These are phyloP conservation scores for Pyralis farinalis DNA, from an alignment of 2,888 invertebrate species.

Conservation along the genomic window DNA sequence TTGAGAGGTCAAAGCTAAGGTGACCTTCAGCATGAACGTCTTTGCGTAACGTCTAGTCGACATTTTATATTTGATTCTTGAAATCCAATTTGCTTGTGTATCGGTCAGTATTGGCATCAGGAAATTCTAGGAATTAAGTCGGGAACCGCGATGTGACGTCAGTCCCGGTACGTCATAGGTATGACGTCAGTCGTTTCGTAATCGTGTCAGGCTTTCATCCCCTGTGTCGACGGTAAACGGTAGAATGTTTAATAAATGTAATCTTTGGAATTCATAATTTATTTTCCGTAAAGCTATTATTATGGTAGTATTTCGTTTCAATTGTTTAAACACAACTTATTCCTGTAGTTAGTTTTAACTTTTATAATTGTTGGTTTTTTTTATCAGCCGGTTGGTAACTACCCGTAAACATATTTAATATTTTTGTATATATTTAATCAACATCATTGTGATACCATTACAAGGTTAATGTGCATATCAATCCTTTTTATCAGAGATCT, in stretches of 20 bases:
- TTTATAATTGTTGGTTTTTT: no score
- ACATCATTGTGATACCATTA: not conserved
- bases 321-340: no score
- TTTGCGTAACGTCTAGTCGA: not conserved
- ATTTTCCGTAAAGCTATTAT: no score
- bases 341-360: no score
- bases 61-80: not conserved
- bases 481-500: constrained; percentile 5
- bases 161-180: constrained; percentile 6
- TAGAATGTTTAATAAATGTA: no score
- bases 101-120: not conserved
- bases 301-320: no score
- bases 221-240: not conserved
- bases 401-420: not conserved
- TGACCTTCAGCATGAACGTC: constrained; percentile 1
- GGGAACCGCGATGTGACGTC: constrained; percentile 9
- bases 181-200: constrained; percentile 13
- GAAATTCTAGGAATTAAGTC: not conserved
- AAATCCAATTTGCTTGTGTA: not conserved
- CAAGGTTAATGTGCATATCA: constrained; percentile 6
- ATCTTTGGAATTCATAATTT: no score
- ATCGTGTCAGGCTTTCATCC: constrained; percentile 3
- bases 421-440: not conserved
- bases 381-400: not conserved
- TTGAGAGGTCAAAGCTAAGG: not conserved